Evolutionary conservation across 2,797 vertebrate genomes (phyloP).

Genomic region (Muscicapa comitata): DNA sequence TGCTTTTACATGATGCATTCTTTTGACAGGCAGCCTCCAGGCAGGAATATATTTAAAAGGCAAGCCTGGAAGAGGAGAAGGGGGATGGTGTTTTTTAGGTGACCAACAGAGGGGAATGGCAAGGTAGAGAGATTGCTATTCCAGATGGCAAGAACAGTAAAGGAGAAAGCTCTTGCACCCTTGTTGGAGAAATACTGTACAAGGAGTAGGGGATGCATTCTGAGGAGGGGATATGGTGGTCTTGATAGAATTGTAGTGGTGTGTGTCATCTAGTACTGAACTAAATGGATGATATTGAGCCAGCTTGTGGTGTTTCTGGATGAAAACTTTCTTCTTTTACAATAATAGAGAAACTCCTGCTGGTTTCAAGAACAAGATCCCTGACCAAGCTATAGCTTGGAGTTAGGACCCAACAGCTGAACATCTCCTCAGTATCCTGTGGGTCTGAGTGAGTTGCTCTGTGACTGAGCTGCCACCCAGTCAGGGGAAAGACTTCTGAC

Average conservation of each 20-base stretch:
- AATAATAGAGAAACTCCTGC: slow-evolving; percentile 31
- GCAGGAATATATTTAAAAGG: not conserved
- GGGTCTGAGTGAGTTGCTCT: slow-evolving; percentile 38
- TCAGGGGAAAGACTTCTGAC: not conserved
- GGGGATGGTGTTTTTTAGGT: not conserved
- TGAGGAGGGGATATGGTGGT: not conserved
- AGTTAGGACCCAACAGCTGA: slow-evolving; percentile 7
- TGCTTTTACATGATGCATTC: not conserved
- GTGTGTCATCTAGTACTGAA: not conserved
- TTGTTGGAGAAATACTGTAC: not conserved
- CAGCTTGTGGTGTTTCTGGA: not conserved
- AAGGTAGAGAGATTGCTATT: not conserved
- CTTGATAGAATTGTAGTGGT: not conserved
- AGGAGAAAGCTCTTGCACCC: not conserved
- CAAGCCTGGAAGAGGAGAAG: not conserved
- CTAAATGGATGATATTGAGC: not conserved
- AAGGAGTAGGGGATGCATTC: not conserved
- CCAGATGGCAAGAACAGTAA: not conserved
- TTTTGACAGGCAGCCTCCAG: not conserved
- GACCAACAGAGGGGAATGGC: not conserved
- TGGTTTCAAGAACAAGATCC: slow-evolving; percentile 21
- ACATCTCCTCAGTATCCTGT: slow-evolving; percentile 10
- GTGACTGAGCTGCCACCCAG: not conserved
- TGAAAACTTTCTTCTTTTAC: slow-evolving; percentile 4
- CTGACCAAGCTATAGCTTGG: slow-evolving; percentile 24